These are phyloP conservation scores for Palythoa grandis DNA, from an alignment of 92 coral and sea anemone genomes.

Conservation along the genomic window DNA sequence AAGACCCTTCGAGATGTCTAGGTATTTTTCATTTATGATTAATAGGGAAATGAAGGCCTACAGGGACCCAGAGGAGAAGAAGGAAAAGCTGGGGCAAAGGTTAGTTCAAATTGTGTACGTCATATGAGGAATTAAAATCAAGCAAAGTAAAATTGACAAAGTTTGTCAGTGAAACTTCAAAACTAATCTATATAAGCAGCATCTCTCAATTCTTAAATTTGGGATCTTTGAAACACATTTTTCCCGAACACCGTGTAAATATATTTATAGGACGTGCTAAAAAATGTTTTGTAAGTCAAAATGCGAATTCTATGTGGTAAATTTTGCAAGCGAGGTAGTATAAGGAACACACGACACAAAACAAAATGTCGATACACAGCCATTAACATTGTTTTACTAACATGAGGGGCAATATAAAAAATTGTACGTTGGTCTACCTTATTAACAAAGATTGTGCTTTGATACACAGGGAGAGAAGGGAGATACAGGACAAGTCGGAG, in stretches of 20 bases:
- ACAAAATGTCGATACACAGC: no score
- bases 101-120: neutral
- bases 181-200: neutral
- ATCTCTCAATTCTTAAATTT: neutral
- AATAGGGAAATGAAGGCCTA: neutral
- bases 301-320: no score
- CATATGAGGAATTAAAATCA: no score
- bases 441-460: neutral
- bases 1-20: neutral
- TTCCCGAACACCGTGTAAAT: no score
- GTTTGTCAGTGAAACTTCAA: no score
- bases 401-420: neutral
- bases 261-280: no score
- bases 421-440: neutral
- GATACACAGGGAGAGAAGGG: neutral
- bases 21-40: no score
- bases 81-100: conserved; percentile 3
- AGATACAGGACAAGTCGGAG: neutral
- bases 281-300: no score
- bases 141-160: no score
- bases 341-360: no score
- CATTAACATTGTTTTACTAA: neutral
- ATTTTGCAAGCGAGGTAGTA: no score
- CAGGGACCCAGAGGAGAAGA: neutral
- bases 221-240: no score